A percentile compares a stretch with the other conserved stretches of the same genome.
Conservation (phyloP, 2,888 invertebrate genomes). For the Drosophila cracens region DNA sequence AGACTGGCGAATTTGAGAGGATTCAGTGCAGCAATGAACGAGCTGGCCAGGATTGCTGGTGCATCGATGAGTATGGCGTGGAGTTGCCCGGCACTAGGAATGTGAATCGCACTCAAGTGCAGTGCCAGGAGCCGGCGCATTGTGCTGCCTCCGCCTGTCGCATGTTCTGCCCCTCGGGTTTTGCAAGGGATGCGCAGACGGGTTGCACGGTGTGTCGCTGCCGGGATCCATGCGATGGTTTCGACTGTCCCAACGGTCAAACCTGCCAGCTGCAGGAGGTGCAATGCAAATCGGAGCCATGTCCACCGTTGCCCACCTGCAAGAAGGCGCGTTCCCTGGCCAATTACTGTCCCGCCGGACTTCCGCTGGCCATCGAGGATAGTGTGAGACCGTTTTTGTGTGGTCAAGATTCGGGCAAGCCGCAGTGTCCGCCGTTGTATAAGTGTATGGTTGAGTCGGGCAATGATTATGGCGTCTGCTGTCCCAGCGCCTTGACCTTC, state of each 20-base stretch:
- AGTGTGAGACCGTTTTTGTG: constrained; percentile 92
- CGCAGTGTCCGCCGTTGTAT: constrained; percentile 93
- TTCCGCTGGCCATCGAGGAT: constrained; percentile 89
- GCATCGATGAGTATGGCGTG: constrained; percentile 91
- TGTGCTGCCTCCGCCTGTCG: constrained; percentile 93
- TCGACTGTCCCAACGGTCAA: constrained; percentile 91
- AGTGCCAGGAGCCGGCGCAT: constrained; percentile 86
- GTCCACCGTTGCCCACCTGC: constrained; percentile 94
- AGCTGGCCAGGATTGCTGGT: constrained; percentile 91
- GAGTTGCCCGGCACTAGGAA: constrained; percentile 91
- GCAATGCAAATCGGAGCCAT: constrained; percentile 91
- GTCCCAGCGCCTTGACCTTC: constrained; percentile 91
- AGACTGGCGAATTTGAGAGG: constrained; percentile 90
- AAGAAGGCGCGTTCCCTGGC: constrained; percentile 91
- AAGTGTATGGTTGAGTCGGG: constrained; percentile 91
- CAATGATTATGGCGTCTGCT: constrained; percentile 95
- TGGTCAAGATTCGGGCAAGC: constrained; percentile 92
- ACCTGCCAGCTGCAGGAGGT: constrained; percentile 92
- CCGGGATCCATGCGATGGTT: constrained; percentile 91
- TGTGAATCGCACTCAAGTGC: constrained; percentile 70
- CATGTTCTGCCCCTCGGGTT: constrained; percentile 94
- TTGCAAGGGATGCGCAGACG: constrained; percentile 88
- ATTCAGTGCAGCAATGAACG: constrained; percentile 91
- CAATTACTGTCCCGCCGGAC: constrained; percentile 92
- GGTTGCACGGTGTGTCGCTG: constrained; percentile 93